These are phyloP conservation scores for Todiramphus chloris DNA, from an alignment of 2,113 vertebrate genomes.

Conservation along the genomic window DNA sequence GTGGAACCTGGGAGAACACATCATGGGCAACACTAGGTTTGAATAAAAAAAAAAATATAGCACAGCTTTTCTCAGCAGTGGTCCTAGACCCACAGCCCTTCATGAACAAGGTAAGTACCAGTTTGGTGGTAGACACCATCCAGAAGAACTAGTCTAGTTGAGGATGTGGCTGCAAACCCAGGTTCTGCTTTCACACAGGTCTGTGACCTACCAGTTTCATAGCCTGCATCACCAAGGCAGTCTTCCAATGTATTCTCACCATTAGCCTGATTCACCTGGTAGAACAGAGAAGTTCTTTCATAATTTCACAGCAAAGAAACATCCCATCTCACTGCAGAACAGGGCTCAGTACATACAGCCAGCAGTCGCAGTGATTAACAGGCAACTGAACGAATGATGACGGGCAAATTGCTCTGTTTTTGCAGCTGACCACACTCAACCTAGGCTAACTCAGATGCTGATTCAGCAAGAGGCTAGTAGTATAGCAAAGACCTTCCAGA, in stretches of 20 bases:
- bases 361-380: not conserved
- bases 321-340: not conserved
- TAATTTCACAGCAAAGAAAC: not conserved
- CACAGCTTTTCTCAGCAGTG: not conserved
- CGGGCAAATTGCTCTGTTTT: not conserved
- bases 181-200: not conserved
- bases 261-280: not conserved
- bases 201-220: not conserved
- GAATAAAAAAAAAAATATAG: not conserved
- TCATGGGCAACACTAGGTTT: not conserved
- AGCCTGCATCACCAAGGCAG: not conserved
- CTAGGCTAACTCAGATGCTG: not conserved
- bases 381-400: not conserved
- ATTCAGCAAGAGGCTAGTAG: not conserved
- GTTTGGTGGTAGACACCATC: not conserved
- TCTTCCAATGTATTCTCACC: not conserved
- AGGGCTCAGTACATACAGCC: not conserved
- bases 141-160: not conserved
- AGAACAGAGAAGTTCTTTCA: not conserved
- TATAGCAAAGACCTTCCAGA: not conserved
- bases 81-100: not conserved
- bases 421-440: not conserved
- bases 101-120: accelerated
- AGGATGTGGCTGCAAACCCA: not conserved
- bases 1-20: not conserved